phyloP scores from a whole-genome alignment of 1,140 invertebrate genomes.

The Tetraneura akinire region DNA sequence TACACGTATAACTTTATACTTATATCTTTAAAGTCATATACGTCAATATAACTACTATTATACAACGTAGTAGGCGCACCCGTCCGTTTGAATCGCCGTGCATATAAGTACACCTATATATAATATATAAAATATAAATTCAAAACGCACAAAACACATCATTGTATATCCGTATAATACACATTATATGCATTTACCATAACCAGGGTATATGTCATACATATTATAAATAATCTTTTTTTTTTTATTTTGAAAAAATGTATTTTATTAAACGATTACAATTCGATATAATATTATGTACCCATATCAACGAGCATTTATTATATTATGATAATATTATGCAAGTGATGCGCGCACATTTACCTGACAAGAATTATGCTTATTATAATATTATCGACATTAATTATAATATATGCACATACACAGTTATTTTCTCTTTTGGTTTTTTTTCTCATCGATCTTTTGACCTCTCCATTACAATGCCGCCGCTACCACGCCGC shows the following conservation, averaged over 20 bases:
- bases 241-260: too few species aligned
- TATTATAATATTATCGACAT: neutral
- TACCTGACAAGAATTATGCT: neutral
- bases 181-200: neutral
- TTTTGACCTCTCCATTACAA: neutral
- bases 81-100: neutral
- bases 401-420: neutral
- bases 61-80: slow-evolving; percentile 2
- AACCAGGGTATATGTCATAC: neutral
- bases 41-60: neutral
- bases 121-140: too few species aligned
- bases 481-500: too few species aligned
- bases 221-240: too few species aligned
- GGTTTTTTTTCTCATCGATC: neutral
- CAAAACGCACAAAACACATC: too few species aligned
- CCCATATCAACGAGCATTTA: too few species aligned
- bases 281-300: too few species aligned
- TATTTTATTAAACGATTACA: too few species aligned
- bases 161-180: neutral
- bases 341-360: too few species aligned
- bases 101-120: neutral
- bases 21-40: neutral
- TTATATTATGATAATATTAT: too few species aligned
- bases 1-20: too few species aligned
- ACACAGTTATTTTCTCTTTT: neutral